These are phyloP conservation scores for Hypomesus transpacificus DNA, from an alignment of 2,113 vertebrate genomes.

Conservation along the genomic window DNA sequence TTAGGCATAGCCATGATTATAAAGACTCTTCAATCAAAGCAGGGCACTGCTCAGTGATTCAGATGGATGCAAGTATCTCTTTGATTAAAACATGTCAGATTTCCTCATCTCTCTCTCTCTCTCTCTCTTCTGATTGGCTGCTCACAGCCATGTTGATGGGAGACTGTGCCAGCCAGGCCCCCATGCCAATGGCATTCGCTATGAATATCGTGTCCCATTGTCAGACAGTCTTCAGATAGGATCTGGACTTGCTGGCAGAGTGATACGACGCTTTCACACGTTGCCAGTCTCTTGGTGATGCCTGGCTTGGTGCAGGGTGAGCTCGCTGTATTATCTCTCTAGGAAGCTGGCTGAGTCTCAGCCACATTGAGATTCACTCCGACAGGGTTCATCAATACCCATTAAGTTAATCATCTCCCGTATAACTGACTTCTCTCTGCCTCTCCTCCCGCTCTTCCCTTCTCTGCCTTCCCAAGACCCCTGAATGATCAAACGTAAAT, in stretches of 20 bases:
- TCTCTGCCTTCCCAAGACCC: not conserved
- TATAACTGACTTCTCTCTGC: conserved; percentile 19
- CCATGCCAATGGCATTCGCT: conserved; percentile 13
- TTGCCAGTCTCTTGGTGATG: not conserved
- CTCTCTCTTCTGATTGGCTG: not conserved
- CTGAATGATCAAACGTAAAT: not conserved
- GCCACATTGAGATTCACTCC: conserved; percentile 37
- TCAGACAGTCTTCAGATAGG: conserved; percentile 10
- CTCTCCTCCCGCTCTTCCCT: conserved; percentile 2
- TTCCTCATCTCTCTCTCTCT: not conserved
- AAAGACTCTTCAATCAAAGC: conserved; percentile 37
- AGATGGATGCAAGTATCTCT: not conserved
- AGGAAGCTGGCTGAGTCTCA: conserved; percentile 13
- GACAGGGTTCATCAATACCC: conserved; percentile 55
- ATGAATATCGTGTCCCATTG: conserved; percentile 28
- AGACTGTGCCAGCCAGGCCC: not conserved
- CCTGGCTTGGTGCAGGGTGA: conserved; percentile 4
- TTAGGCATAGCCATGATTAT: conserved; percentile 33
- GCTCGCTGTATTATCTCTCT: conserved; percentile 15
- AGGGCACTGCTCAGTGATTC: conserved; percentile 10
- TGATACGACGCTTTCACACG: conserved; percentile 6
- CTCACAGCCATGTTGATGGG: not conserved
- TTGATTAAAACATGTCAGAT: not conserved
- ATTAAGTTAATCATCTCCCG: conserved; percentile 54
- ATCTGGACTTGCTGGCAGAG: conserved; percentile 23